Evolutionary conservation across 2,888 invertebrate genomes (phyloP).

Genomic region (Plusia festucae): DNA sequence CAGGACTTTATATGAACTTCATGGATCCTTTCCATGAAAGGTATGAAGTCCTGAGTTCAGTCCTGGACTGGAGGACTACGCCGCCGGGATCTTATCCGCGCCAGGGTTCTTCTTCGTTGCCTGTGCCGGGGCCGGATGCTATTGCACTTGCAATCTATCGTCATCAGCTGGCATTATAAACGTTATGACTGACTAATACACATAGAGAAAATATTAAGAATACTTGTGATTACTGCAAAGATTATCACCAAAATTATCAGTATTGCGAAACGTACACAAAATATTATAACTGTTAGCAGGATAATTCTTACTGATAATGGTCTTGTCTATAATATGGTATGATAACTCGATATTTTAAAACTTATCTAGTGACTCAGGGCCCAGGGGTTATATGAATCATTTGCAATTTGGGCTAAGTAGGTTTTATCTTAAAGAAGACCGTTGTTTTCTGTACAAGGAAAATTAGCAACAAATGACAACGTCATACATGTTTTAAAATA

Average conservation of each 20-base stretch:
- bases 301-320: neutral
- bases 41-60: too few relatives aligned
- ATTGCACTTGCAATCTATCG: too few relatives aligned
- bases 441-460: slow-evolving; percentile 22
- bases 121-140: too few relatives aligned
- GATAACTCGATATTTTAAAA: neutral
- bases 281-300: neutral
- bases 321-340: neutral
- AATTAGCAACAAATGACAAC: neutral
- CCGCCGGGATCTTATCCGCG: too few relatives aligned
- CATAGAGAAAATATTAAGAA: slow-evolving; percentile 1
- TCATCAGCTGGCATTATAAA: too few relatives aligned
- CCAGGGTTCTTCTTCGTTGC: too few relatives aligned
- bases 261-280: neutral
- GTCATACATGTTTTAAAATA: neutral
- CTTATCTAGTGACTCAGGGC: slow-evolving; percentile 19
- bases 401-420: slow-evolving; percentile 6
- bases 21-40: too few relatives aligned
- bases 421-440: neutral
- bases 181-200: neutral
- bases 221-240: neutral
- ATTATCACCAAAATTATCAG: neutral
- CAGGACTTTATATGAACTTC: too few relatives aligned
- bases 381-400: slow-evolving; percentile 28
- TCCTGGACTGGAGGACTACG: too few relatives aligned